Percentiles rank a stretch among this genome's conserved stretches.
Evolutionary conservation across 2,113 vertebrate genomes (phyloP).

Genomic region (Motacilla alba): DNA sequence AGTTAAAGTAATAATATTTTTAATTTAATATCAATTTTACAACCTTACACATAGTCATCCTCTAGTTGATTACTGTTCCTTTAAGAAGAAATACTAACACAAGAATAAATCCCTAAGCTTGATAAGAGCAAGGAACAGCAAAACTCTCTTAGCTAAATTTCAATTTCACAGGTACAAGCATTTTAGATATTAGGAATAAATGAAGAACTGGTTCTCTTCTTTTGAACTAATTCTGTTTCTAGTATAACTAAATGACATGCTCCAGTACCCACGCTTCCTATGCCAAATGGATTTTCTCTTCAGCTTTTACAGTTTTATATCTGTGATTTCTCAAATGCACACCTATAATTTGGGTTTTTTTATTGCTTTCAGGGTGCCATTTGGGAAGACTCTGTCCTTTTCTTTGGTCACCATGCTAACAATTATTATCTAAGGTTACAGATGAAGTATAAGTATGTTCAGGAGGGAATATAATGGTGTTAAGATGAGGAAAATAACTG

Average conservation of each 20-base stretch:
- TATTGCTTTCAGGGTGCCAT: not conserved
- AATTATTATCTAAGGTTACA: not conserved
- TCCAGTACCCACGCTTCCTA: not conserved
- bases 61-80: not conserved
- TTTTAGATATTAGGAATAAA: not conserved
- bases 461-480: not conserved
- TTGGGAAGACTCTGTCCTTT: not conserved
- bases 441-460: not conserved
- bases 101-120: not conserved
- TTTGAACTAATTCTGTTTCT: slow-evolving; percentile 12
- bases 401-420: not conserved
- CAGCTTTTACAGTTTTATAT: not conserved
- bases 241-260: not conserved
- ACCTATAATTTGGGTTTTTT: not conserved
- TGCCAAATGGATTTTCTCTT: slow-evolving; percentile 18
- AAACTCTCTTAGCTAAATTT: not conserved
- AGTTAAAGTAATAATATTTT: not conserved
- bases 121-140: not conserved
- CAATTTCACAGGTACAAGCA: slow-evolving; percentile 10
- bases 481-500: not conserved
- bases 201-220: not conserved
- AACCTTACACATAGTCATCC: not conserved
- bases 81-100: not conserved
- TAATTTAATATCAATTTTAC: not conserved
- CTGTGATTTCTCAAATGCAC: not conserved